A percentile compares a stretch with the other conserved stretches of the same genome.
Evolutionary conservation across 2,888 invertebrate species (phyloP).

Genomic region (Dynastes maya): DNA sequence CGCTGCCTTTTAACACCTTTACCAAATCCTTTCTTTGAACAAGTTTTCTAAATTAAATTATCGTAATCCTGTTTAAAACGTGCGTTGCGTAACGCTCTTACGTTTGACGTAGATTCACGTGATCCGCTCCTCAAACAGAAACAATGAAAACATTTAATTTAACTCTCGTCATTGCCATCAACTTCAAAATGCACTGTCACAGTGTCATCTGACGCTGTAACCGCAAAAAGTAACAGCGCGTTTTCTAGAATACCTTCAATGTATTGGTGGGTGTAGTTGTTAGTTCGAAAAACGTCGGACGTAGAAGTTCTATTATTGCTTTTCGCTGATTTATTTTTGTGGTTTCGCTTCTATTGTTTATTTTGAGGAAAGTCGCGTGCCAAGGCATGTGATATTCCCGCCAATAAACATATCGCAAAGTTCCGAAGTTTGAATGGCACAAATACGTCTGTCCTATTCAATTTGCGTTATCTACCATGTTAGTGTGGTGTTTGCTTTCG

Average conservation of each 20-base stretch:
- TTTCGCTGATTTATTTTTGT: background rate
- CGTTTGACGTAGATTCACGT: conserved; percentile 4
- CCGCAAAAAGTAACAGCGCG: background rate
- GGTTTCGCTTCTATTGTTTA: conserved; percentile 4
- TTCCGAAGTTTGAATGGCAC: background rate
- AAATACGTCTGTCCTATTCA: background rate
- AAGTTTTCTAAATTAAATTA: conserved; percentile 10
- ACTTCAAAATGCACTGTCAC: background rate
- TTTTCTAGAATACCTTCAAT: background rate
- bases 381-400: background rate
- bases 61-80: conserved; percentile 9
- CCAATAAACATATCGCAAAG: conserved; percentile 6
- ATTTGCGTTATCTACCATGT: background rate
- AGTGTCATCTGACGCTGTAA: background rate
- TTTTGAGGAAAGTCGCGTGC: conserved; percentile 8
- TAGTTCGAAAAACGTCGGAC: background rate
- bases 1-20: background rate
- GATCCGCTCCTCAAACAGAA: conserved; percentile 2
- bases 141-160: conserved; percentile 6
- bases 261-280: background rate
- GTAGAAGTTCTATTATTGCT: background rate
- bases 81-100: background rate
- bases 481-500: conserved; percentile 6
- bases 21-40: background rate
- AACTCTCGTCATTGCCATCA: background rate